Conservation (phyloP, 2,113 vertebrate genomes). For the Epinephelus fuscoguttatus region DNA sequence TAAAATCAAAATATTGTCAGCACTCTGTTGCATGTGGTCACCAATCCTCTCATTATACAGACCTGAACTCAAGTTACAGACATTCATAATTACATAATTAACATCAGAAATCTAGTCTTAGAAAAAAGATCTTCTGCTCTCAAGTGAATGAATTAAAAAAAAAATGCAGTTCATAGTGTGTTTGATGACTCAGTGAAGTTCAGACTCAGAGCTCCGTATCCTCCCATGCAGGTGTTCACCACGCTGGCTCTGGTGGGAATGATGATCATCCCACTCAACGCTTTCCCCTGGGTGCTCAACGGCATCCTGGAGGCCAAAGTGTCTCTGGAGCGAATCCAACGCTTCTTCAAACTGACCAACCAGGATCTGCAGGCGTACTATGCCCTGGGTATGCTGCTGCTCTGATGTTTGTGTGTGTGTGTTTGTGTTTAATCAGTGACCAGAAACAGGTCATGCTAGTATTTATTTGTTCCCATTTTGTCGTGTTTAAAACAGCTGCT, state of each 20-base stretch:
- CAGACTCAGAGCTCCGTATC: no score
- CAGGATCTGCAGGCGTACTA: conserved; percentile 90
- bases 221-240: conserved; percentile 92
- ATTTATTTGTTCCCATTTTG: not conserved
- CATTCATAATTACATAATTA: no score
- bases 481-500: not conserved
- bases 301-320: conserved; percentile 94
- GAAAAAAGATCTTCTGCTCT: no score
- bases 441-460: not conserved
- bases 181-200: not conserved
- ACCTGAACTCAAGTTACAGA: no score
- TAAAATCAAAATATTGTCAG: no score
- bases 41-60: no score
- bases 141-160: no score
- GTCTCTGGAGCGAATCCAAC: conserved; percentile 93
- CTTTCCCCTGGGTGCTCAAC: conserved; percentile 96
- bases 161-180: not conserved
- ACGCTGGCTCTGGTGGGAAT: conserved; percentile 93
- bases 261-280: conserved; percentile 95
- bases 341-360: conserved; percentile 89
- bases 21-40: no score
- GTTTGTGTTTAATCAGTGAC: not conserved
- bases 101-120: no score
- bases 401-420: not conserved
- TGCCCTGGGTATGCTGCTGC: conserved; percentile 63